Evolutionary conservation across 2,888 invertebrate genomes (phyloP).

Genomic region (Calliphora vomitoria): DNA sequence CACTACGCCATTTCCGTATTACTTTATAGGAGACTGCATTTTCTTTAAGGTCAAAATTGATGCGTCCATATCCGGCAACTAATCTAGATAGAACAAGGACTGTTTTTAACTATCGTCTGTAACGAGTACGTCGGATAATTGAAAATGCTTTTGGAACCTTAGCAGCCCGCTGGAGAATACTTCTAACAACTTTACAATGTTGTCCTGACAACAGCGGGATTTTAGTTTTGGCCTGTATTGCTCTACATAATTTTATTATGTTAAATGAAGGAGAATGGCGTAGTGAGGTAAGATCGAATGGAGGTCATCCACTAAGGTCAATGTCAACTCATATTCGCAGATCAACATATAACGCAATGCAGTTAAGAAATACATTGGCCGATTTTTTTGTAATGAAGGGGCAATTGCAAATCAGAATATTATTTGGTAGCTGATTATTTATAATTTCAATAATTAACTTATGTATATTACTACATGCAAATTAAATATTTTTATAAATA

Average conservation of each 20-base stretch:
- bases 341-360: background rate
- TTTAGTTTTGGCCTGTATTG: constrained; percentile 25
- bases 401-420: no score
- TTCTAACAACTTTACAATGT: constrained; percentile 4
- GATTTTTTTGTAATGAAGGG: no score
- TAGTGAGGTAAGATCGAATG: background rate
- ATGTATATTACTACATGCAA: no score
- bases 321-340: constrained; percentile 17
- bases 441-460: no score
- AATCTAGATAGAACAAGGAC: constrained; percentile 9
- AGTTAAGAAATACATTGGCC: background rate
- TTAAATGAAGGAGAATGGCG: constrained; percentile 27
- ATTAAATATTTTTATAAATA: no score
- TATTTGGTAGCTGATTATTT: no score
- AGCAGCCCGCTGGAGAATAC: constrained; percentile 35
- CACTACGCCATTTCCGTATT: constrained; percentile 2
- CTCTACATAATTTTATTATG: constrained; percentile 32
- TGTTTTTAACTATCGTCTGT: constrained; percentile 31
- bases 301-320: background rate
- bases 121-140: constrained; percentile 15
- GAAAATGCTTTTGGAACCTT: constrained; percentile 42
- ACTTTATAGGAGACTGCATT: constrained; percentile 43
- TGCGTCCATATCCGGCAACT: constrained; percentile 30
- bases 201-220: constrained; percentile 21
- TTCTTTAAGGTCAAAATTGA: constrained; percentile 23